These are phyloP conservation scores for Cranoglanis bouderius DNA, from an alignment of 2,113 vertebrate genomes.

Conservation along the genomic window DNA sequence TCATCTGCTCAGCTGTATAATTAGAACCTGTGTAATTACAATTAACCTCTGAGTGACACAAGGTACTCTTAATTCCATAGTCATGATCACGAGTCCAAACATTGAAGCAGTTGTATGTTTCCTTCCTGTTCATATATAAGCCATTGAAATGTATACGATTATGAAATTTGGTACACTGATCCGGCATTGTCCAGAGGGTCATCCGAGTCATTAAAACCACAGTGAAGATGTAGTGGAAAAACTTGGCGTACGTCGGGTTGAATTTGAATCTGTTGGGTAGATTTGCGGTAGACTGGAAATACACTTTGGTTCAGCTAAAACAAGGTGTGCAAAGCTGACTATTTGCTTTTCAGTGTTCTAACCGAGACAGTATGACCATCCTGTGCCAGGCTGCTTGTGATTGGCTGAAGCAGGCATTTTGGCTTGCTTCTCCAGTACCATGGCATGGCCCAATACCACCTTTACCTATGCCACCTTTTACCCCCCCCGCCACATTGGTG, in stretches of 20 bases:
- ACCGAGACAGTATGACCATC: background rate
- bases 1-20: background rate
- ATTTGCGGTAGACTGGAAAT: background rate
- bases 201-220: background rate
- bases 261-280: background rate
- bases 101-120: background rate
- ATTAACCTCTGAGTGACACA: background rate
- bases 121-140: background rate
- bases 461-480: constrained; percentile 48
- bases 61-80: background rate
- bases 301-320: background rate
- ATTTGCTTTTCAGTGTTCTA: background rate
- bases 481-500: background rate
- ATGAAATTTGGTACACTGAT: background rate
- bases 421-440: background rate
- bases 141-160: background rate
- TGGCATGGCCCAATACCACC: constrained; percentile 11
- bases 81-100: background rate
- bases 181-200: background rate
- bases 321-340: background rate
- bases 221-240: background rate
- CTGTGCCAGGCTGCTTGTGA: background rate
- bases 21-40: background rate
- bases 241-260: background rate
- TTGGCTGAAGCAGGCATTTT: constrained; percentile 22